These are phyloP conservation scores for Hyperoplus immaculatus DNA, from an alignment of 2,797 vertebrate species.

Conservation along the genomic window DNA sequence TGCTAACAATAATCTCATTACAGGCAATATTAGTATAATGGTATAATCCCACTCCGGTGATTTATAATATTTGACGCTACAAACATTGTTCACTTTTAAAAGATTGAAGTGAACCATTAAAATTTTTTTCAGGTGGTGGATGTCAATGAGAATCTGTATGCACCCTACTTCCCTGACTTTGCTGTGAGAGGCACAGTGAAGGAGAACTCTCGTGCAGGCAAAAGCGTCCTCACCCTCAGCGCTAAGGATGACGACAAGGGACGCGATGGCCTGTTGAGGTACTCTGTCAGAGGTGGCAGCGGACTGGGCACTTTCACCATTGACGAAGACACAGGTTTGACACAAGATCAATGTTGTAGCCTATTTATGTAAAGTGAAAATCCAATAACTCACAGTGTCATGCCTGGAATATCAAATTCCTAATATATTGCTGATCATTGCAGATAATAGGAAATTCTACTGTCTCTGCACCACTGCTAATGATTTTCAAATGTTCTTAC, in stretches of 20 bases:
- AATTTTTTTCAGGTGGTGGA: constrained; percentile 86
- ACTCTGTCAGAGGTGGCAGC: constrained; percentile 93
- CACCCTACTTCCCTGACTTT: constrained; percentile 92
- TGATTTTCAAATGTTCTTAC: neutral
- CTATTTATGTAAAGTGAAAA: constrained; percentile 76
- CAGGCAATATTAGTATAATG: neutral
- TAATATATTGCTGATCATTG: constrained; percentile 26
- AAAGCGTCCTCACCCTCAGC: constrained; percentile 90
- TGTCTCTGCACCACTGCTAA: neutral
- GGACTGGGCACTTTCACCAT: constrained; percentile 94
- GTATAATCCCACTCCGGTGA: neutral
- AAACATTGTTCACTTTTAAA: neutral
- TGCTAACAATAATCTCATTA: neutral
- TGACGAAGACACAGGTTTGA: constrained; percentile 96
- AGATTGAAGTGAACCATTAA: constrained; percentile 30
- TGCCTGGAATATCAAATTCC: constrained; percentile 54
- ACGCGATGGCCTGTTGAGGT: constrained; percentile 91
- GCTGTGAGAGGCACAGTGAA: constrained; percentile 91
- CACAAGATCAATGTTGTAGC: constrained; percentile 70
- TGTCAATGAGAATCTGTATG: constrained; percentile 95
- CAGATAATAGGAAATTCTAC: constrained; percentile 7
- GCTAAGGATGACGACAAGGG: constrained; percentile 94
- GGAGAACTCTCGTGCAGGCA: constrained; percentile 93
- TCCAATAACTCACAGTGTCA: constrained; percentile 54
- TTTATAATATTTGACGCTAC: neutral